A percentile compares a stretch with the other conserved stretches of the same genome.
These are phyloP conservation scores for Metopolophium dirhodum DNA, from an alignment of 1,140 invertebrate genomes.

Conservation along the genomic window DNA sequence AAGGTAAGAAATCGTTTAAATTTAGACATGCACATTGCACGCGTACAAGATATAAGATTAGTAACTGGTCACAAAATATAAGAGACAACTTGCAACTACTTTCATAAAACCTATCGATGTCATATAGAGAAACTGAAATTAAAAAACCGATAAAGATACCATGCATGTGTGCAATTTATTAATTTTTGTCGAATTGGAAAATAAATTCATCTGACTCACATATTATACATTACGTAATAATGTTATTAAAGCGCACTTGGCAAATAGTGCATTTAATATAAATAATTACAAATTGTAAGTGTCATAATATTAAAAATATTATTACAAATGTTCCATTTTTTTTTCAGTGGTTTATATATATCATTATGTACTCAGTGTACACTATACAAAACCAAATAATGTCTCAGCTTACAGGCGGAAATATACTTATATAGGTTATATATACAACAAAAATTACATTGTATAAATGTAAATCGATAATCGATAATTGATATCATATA, in stretches of 20 bases:
- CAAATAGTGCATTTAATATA: neutral
- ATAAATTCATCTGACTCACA: conserved; percentile 1
- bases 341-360: neutral
- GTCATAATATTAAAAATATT: neutral
- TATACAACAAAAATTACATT: neutral
- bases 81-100: neutral
- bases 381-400: neutral
- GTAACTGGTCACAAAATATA: conserved; percentile 1
- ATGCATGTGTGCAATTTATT: neutral
- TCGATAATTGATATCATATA: neutral
- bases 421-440: neutral
- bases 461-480: neutral
- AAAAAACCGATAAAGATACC: neutral
- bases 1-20: neutral
- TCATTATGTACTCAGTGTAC: neutral
- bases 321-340: neutral
- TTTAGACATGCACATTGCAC: neutral
- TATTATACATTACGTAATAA: neutral
- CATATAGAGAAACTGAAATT: neutral
- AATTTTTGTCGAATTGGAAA: conserved; percentile 11
- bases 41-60: neutral
- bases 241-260: neutral
- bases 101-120: conserved; percentile 20
- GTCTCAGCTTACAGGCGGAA: neutral
- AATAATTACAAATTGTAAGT: neutral